A percentile compares a stretch with the other conserved stretches of the same genome.
These are phyloP conservation scores for Theonella swinhoei DNA, from an alignment of 37 sponge, comb jelly and placozoan species.

Conservation along the genomic window DNA sequence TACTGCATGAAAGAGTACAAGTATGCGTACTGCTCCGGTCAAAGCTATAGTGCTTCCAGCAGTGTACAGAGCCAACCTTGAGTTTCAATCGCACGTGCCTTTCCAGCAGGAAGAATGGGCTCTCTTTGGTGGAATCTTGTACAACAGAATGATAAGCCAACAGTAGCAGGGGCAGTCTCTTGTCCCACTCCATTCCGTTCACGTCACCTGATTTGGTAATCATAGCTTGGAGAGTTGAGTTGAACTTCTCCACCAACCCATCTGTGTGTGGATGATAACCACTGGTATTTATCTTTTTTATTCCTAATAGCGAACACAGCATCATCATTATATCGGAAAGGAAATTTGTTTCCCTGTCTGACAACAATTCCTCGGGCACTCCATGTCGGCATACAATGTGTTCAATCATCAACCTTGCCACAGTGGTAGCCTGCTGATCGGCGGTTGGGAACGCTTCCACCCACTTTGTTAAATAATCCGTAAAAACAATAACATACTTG, in stretches of 20 bases:
- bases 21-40: no score
- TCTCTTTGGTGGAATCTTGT: constrained; percentile 44
- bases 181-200: constrained; percentile 2
- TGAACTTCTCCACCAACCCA: constrained; percentile 55
- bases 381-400: constrained; percentile 30
- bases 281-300: constrained; percentile 50
- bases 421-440: background rate
- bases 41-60: no score
- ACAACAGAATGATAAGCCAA: constrained; percentile 27
- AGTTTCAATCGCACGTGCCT: no score
- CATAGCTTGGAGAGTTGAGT: constrained; percentile 34
- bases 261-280: constrained; percentile 63
- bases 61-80: no score
- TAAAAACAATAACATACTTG: constrained; percentile 27
- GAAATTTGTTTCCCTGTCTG: constrained; percentile 23
- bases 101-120: constrained; percentile 53
- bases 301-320: constrained; percentile 23
- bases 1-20: no score
- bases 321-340: constrained; percentile 6
- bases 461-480: constrained; percentile 78
- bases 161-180: constrained; percentile 1
- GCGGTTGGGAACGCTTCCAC: constrained; percentile 60
- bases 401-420: constrained; percentile 5
- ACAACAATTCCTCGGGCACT: no score
- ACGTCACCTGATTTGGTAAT: background rate